Conservation (phyloP, 2,113 vertebrate genomes). For the human (Homo sapiens) region GRCh38 chr14:30896001-30896500, state of each 20-base stretch:
- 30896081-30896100: neutral
- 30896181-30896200: constrained; percentile 33
- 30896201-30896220: constrained; percentile 37
- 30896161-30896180: neutral
- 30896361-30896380: neutral
- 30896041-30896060: neutral
- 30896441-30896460: neutral
- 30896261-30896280: neutral
- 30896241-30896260: neutral
- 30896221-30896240: neutral
- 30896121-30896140: constrained; percentile 8
- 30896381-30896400: neutral
- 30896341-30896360: neutral
- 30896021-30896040: neutral
- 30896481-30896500: neutral
- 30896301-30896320: neutral
- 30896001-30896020: neutral
- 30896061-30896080: neutral
- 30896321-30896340: constrained; percentile 13
- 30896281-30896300: constrained; percentile 15
- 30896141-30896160: constrained; percentile 7
- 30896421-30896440: neutral
- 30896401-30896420: neutral
- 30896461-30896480: neutral
- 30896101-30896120: neutral